Evolutionary conservation across 2,113 vertebrate genomes (phyloP), one percentile per base, ranked within the genome.

Genomic region (Mesembrinibis cayennensis): DNA sequence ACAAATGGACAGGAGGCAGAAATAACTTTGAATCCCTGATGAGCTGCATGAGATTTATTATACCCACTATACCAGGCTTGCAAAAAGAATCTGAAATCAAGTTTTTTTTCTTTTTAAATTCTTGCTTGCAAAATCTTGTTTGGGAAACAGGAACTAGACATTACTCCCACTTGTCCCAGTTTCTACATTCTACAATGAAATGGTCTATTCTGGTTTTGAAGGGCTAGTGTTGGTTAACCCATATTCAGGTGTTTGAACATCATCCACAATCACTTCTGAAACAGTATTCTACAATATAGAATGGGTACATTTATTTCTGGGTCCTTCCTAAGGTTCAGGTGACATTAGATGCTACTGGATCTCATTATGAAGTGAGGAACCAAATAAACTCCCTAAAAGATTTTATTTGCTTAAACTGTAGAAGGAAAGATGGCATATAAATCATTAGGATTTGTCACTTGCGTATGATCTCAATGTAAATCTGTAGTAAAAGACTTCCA

Each of bases 301-400:
- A 79, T 1, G 11, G 13, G 16, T 27, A 53, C 3, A 30, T 6
- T 73, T 89, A 25, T 77, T 61, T 79, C 26, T 76, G 15, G 1
- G 12, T 82, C 9, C 23, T 42, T 72, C 27, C n/a, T 63, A 67
- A 78, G 5, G 9, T 82, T 82, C n/a, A 38, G 11, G 14, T 69
- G 32, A 20, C 4, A 26, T 38, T 72, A 89, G 42, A 50, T 59
- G 5, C 1, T 61, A 38, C 13, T 32, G 13, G 29, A 52, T 50
- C 12, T 81, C 40, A 65, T 50, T 42, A 55, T 34, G 40, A 85
- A 79, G n/a, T 30, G 7, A 92, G 72, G 34, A 90, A 73, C 2
- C 2, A 73, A 84, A 74, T 14, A 47, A 8, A 47, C 11, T 4
- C 6, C 6, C 5, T 0, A 21, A 11, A 17, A 8, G 2, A n/a